A percentile compares a stretch with the other conserved stretches of the same genome.
phyloP scores from a whole-genome alignment of 2,113 vertebrate genomes.

The Anolis sagrei region DNA sequence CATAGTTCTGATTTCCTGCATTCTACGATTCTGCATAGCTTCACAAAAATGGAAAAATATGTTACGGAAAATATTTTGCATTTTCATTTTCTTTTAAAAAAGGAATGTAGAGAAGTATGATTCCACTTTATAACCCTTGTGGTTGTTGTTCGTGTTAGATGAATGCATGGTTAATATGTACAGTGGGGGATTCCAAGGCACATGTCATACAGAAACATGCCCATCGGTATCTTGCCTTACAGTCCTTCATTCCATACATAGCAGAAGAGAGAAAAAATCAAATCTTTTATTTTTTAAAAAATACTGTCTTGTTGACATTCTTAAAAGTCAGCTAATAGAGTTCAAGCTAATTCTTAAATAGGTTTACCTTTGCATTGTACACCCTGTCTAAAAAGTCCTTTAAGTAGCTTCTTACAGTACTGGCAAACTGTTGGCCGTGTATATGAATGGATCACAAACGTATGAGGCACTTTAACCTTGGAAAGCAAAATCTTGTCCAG shows the following conservation, averaged over 20 bases:
- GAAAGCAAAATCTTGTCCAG: slow-evolving; percentile 94
- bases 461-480: slow-evolving; percentile 98
- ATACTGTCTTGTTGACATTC: neutral
- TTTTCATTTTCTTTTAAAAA: neutral
- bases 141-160: neutral
- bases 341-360: slow-evolving; percentile 26
- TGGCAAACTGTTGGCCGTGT: slow-evolving; percentile 96
- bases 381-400: slow-evolving; percentile 85
- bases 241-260: neutral
- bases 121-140: neutral
- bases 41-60: neutral
- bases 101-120: too few species aligned
- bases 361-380: slow-evolving; percentile 84
- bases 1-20: neutral
- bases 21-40: neutral
- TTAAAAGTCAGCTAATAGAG: neutral
- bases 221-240: neutral
- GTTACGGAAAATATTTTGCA: neutral
- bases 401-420: slow-evolving; percentile 95
- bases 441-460: slow-evolving; percentile 96
- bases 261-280: neutral
- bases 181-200: neutral
- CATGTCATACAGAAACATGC: neutral
- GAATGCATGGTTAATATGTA: neutral
- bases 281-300: neutral